Percentiles rank a stretch among this genome's conserved stretches.
These are phyloP conservation scores for Cabera pusaria DNA, from an alignment of 2,888 invertebrate genomes.

Conservation along the genomic window DNA sequence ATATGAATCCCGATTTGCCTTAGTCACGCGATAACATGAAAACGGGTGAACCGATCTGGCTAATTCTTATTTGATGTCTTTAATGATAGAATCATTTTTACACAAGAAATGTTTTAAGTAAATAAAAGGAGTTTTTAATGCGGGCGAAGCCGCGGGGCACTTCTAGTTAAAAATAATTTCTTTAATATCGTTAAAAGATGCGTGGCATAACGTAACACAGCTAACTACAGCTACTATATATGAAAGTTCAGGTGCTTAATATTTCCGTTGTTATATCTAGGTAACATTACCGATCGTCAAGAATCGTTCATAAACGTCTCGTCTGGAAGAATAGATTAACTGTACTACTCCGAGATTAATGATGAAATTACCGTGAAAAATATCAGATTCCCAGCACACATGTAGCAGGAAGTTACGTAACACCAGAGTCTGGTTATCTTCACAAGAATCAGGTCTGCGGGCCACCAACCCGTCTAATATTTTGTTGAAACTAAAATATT, in stretches of 20 bases:
- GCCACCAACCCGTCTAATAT: conserved; percentile 40
- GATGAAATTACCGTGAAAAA: conserved; percentile 34
- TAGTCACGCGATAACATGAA: too few species aligned
- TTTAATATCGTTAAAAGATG: too few species aligned
- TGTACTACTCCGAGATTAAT: conserved; percentile 28
- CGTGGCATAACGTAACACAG: too few species aligned
- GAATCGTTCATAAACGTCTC: conserved; percentile 22
- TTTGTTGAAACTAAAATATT: conserved; percentile 55
- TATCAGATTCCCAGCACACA: conserved; percentile 33
- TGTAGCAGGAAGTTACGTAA: conserved; percentile 44
- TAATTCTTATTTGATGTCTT: too few species aligned
- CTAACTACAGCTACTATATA: conserved; percentile 5
- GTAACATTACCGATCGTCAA: conserved; percentile 17
- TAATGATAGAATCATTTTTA: too few species aligned
- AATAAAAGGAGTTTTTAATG: too few species aligned
- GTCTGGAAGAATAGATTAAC: conserved; percentile 27
- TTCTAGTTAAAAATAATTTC: too few species aligned
- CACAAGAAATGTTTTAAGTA: too few species aligned
- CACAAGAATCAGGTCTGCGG: conserved; percentile 39
- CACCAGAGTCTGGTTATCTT: conserved; percentile 45
- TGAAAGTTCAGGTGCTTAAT: conserved; percentile 4
- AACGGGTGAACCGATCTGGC: too few species aligned
- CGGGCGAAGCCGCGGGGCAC: too few species aligned
- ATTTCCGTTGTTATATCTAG: conserved; percentile 4
- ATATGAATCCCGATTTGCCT: too few species aligned